These are phyloP conservation scores for Artibeus jamaicensis DNA, from an alignment of 2,797 vertebrate species.

Conservation along the genomic window DNA sequence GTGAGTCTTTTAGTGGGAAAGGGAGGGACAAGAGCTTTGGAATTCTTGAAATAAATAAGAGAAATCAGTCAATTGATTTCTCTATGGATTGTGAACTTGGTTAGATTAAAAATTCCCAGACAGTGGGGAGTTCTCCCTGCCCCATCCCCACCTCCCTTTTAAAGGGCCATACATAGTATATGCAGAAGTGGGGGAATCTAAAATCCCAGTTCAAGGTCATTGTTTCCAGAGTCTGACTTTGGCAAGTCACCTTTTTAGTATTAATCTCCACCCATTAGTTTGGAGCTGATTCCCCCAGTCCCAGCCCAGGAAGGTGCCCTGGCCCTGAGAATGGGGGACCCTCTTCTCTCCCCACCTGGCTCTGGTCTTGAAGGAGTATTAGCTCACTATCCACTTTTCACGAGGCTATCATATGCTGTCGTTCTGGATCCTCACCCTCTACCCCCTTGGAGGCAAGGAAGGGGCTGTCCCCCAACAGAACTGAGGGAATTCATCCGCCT, in stretches of 20 bases:
- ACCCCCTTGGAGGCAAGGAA: neutral
- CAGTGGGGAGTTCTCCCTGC: neutral
- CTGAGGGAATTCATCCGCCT: neutral
- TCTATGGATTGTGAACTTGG: neutral
- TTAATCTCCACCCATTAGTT: neutral
- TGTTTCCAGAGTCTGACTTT: neutral
- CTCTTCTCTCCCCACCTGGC: neutral
- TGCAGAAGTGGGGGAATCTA: neutral
- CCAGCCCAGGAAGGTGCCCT: neutral
- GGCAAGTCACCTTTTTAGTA: neutral
- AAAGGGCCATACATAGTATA: neutral
- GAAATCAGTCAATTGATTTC: neutral
- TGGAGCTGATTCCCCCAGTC: neutral
- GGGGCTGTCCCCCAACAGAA: neutral
- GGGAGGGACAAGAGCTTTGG: constrained; percentile 22
- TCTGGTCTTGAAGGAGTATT: neutral
- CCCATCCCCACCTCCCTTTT: neutral
- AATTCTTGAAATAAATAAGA: constrained; percentile 29
- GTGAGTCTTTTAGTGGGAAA: neutral
- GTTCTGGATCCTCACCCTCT: neutral
- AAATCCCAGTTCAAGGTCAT: neutral
- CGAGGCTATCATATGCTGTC: neutral
- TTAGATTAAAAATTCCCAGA: constrained; percentile 35
- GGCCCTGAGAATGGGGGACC: neutral
- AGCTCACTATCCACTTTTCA: neutral